A percentile compares a stretch with the other conserved stretches of the same genome.
Conservation (phyloP, 2,888 invertebrate genomes). For the Thereva unica region DNA sequence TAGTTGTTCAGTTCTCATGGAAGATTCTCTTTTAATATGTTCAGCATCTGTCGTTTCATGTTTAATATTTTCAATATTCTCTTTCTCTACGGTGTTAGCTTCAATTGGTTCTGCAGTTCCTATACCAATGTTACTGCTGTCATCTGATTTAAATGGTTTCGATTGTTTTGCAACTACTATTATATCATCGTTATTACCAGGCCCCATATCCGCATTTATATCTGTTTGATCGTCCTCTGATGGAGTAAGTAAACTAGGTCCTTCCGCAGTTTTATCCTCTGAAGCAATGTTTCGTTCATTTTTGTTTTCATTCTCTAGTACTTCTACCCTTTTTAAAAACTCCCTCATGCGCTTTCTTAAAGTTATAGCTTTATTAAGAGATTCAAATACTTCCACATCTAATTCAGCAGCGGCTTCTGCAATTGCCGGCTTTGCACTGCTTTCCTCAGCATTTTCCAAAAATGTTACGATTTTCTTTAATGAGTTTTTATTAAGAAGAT, state of each 20-base stretch:
- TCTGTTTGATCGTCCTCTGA: conserved; percentile 27
- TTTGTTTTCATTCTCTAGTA: not conserved
- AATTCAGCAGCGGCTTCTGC: not conserved
- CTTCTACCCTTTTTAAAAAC: too few species aligned
- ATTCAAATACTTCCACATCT: not conserved
- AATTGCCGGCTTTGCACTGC: not conserved
- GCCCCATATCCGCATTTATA: not conserved
- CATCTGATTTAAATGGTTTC: not conserved
- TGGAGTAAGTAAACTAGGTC: not conserved
- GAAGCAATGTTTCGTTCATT: not conserved
- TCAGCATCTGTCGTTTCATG: conserved; percentile 16
- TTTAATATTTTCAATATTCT: not conserved
- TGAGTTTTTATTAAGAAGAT: not conserved
- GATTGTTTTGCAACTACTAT: conserved; percentile 20
- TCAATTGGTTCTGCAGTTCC: conserved; percentile 37
- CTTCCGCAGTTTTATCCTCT: not conserved
- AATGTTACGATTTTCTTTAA: not conserved
- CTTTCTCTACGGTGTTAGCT: not conserved
- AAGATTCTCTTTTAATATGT: conserved; percentile 1
- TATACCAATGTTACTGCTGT: conserved; percentile 16
- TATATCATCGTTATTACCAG: conserved; percentile 17
- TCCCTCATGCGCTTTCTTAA: too few species aligned
- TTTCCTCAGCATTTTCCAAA: not conserved
- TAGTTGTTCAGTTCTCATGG: not conserved
- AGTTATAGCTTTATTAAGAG: too few species aligned